Evolutionary conservation across 53 echinoderm and acorn worm species (phyloP).

Genomic region (Echinometra lucunter): DNA sequence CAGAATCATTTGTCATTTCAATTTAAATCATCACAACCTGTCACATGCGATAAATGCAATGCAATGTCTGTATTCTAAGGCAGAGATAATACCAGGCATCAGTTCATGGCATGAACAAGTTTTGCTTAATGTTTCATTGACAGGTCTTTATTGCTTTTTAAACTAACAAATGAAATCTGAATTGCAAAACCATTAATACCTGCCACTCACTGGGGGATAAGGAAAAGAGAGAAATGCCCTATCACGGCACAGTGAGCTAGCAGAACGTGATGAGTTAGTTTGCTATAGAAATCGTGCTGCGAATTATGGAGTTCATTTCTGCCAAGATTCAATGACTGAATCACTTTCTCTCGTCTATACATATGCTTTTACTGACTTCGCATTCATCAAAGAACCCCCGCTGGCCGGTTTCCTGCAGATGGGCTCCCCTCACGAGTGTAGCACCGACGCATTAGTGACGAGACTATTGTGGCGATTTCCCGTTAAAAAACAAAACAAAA

Average conservation of each 20-base stretch:
- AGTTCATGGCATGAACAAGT: not conserved
- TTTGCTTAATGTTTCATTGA: too few relatives aligned
- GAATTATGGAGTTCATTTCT: not conserved
- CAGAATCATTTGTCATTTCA: too few relatives aligned
- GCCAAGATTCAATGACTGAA: not conserved
- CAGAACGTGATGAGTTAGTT: conserved; percentile 2
- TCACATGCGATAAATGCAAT: not conserved
- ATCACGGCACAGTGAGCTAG: not conserved
- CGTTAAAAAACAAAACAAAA: too few relatives aligned
- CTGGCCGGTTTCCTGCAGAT: not conserved
- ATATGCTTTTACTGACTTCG: not conserved
- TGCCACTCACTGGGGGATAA: not conserved
- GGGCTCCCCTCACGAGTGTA: not conserved
- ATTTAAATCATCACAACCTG: too few relatives aligned
- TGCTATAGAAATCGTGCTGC: not conserved
- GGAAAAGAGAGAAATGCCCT: not conserved
- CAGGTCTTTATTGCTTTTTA: not conserved
- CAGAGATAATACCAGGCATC: not conserved
- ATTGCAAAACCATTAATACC: not conserved
- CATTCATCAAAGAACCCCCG: not conserved
- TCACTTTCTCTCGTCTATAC: not conserved
- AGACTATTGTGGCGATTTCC: too few relatives aligned
- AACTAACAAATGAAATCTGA: not conserved
- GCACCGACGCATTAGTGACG: too few relatives aligned
- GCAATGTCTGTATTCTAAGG: too few relatives aligned